Evolutionary conservation across 1,140 invertebrate species (phyloP).

Genomic region (Formica exsecta): DNA sequence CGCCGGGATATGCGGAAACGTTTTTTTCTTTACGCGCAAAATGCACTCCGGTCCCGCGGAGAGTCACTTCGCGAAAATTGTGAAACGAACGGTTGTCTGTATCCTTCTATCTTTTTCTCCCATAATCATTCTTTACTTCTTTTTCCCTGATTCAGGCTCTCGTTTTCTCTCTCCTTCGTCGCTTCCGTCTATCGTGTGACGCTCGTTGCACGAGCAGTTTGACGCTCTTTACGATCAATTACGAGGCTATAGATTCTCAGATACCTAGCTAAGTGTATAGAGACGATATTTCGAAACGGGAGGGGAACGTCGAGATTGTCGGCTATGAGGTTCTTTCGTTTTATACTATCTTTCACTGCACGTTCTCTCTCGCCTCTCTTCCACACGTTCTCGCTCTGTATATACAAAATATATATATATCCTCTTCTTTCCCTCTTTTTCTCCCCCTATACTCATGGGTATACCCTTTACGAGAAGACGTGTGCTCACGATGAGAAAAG

Average conservation of each 20-base stretch:
- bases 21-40: slow-evolving; percentile 45
- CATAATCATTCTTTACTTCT: not conserved
- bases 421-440: not conserved
- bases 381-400: slow-evolving; percentile 6
- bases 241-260: slow-evolving; percentile 63
- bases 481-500: slow-evolving; percentile 72
- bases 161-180: slow-evolving; percentile 32
- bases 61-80: slow-evolving; percentile 57
- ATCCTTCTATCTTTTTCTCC: not conserved
- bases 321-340: slow-evolving; percentile 49
- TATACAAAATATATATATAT: not conserved
- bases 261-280: slow-evolving; percentile 62
- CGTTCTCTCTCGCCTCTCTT: not conserved
- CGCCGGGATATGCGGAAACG: slow-evolving; percentile 32
- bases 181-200: slow-evolving; percentile 39
- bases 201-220: slow-evolving; percentile 61
- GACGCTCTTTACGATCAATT: slow-evolving; percentile 65
- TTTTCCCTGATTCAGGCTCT: not conserved
- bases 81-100: slow-evolving; percentile 36
- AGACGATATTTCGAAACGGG: slow-evolving; percentile 66
- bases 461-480: slow-evolving; percentile 68
- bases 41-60: slow-evolving; percentile 8
- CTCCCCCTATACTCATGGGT: slow-evolving; percentile 53
- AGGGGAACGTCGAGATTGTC: slow-evolving; percentile 63
- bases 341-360: slow-evolving; percentile 61